Evolutionary conservation across 2,888 invertebrate genomes (phyloP), one percentile per base, ranked within the genome.

Genomic region (Xanthia icteritia): DNA sequence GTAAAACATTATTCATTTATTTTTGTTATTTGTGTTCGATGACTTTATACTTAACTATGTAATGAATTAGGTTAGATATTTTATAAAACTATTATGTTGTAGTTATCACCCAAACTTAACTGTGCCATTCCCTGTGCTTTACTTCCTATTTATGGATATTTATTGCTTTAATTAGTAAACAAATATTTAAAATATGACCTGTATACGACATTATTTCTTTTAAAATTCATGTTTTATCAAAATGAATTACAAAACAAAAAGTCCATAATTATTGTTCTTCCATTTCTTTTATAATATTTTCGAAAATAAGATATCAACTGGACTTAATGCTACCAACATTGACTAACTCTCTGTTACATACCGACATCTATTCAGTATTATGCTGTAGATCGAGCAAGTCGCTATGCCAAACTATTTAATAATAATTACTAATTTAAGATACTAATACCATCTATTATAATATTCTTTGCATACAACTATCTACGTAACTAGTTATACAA

Each of bases 51-150:
- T 72, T 80, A 86, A 76, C 51, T 72, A 78, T 66, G 31, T 82
- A 75, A 79, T 71, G 20, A 74, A 61, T 82, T 76, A 80, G 64
- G 68, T 77, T 84, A 79, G 69, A 76, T 68, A 76, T 31, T n/a
- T 51, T 54, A 54, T 51, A 69, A 65, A 66, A 56, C 36, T 54
- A 67, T 81, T 75, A 77, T 67, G 42, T 79, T 79, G 63, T 82
- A 83, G 75, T 85, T 58, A 64, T 88, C 68, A 58, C 66, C 73
- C 61, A 82, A 78, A 75, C 73, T 81, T 82, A 73, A 75, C 85
- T 85, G 88, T 89, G 88, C 89, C 88, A 88, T 88, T 88, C 85
- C 88, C 64, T 79, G 70, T 83, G 83, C 86, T 89, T 89, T 88
- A 89, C 79, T 66, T 83, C 64, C 65, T 80, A 79, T 69, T 81